Evolutionary conservation across 2,113 vertebrate species (phyloP).

Genomic region (Callopanchax toddi): DNA sequence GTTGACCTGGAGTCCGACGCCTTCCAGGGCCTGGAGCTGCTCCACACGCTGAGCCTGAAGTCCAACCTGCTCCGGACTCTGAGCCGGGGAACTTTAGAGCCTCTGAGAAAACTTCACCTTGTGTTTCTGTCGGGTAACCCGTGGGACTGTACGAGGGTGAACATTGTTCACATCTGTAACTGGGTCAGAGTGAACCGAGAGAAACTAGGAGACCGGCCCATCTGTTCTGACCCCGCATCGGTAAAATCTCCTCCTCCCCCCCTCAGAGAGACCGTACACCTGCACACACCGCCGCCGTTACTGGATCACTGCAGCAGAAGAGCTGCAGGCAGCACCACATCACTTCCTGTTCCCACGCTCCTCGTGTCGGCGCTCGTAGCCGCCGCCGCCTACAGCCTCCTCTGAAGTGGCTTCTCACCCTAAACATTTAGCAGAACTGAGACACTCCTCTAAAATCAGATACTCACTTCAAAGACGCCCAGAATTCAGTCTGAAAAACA

Average conservation of each 20-base stretch:
- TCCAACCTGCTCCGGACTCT: slow-evolving; percentile 60
- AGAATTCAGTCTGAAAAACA: no score
- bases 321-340: background rate
- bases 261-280: background rate
- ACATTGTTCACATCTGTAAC: slow-evolving; percentile 49
- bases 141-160: slow-evolving; percentile 65
- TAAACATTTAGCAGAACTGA: background rate
- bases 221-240: slow-evolving; percentile 25
- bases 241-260: background rate
- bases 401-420: background rate
- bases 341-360: slow-evolving; percentile 25
- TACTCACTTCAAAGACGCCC: no score
- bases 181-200: slow-evolving; percentile 54
- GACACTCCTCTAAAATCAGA: no score
- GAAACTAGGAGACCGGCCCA: slow-evolving; percentile 30
- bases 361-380: background rate
- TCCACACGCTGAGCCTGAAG: slow-evolving; percentile 63
- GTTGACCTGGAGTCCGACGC: slow-evolving; percentile 15
- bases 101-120: slow-evolving; percentile 26
- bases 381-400: background rate
- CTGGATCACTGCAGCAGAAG: slow-evolving; percentile 6
- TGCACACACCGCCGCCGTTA: background rate
- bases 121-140: slow-evolving; percentile 60
- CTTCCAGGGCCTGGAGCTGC: slow-evolving; percentile 57
- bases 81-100: slow-evolving; percentile 43